Evolutionary conservation across 2,797 vertebrate genomes (phyloP).

Genomic region (Rhinatrema bivittatum): DNA sequence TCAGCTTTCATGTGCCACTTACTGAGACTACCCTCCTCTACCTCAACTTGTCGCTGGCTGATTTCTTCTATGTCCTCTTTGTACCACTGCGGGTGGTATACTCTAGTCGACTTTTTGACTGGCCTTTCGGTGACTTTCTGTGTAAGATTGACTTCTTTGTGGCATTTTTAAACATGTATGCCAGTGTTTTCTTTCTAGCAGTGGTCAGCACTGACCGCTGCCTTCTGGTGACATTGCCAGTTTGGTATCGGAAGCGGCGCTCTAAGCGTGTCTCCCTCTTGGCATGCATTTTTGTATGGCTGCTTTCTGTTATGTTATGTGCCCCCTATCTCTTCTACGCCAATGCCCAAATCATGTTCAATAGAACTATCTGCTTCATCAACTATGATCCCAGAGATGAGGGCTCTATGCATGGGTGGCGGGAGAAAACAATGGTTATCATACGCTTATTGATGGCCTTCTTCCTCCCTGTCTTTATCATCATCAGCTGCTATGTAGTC

Average conservation of each 20-base stretch:
- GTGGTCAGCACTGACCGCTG: slow-evolving; percentile 1
- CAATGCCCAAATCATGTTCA: rapidly evolving
- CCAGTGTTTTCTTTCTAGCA: background rate
- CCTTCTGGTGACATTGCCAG: background rate
- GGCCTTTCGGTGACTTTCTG: rapidly evolving
- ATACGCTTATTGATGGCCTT: background rate
- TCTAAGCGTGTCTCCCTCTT: rapidly evolving
- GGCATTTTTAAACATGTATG: background rate
- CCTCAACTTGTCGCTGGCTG: background rate
- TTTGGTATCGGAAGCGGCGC: background rate
- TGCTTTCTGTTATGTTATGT: background rate
- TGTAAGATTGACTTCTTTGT: background rate
- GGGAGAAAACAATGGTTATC: rapidly evolving
- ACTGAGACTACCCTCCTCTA: background rate
- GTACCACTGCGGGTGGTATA: background rate
- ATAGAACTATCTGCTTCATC: background rate
- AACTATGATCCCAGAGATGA: background rate
- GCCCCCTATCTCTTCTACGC: background rate
- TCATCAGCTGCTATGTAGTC: background rate
- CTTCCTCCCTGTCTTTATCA: background rate
- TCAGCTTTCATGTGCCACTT: rapidly evolving
- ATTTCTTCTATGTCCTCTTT: background rate
- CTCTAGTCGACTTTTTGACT: rapidly evolving
- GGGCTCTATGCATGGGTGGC: rapidly evolving
- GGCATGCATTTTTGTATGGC: background rate